These are phyloP conservation scores for Hirtodrosophila alboralis DNA, from an alignment of 2,888 invertebrate genomes.

Conservation along the genomic window DNA sequence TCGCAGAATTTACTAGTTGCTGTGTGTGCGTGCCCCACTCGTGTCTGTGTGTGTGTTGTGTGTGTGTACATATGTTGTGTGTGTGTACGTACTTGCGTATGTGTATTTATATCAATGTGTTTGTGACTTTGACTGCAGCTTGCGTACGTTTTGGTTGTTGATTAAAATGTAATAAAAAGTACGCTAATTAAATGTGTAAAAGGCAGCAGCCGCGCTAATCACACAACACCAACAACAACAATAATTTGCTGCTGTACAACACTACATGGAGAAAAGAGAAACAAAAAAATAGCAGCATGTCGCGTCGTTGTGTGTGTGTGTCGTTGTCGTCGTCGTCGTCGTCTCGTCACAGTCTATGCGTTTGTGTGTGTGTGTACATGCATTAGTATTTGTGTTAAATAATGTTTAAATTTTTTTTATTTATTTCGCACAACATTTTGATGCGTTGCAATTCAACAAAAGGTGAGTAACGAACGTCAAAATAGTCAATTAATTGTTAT, in stretches of 20 bases:
- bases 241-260: constrained; percentile 40
- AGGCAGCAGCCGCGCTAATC: constrained; percentile 31
- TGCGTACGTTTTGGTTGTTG: constrained; percentile 57
- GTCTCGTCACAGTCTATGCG: constrained; percentile 48
- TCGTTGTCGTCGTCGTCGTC: constrained; percentile 32
- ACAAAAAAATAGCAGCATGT: constrained; percentile 51
- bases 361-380: constrained; percentile 38
- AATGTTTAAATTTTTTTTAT: constrained; percentile 66
- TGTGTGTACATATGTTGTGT: constrained; percentile 6
- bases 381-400: constrained; percentile 69
- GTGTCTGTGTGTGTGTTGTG: constrained; percentile 32
- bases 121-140: constrained; percentile 74
- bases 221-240: constrained; percentile 33
- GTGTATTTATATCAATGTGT: constrained; percentile 23
- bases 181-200: constrained; percentile 41
- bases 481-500: constrained; percentile 45
- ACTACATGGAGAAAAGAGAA: constrained; percentile 40
- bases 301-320: constrained; percentile 47
- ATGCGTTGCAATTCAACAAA: constrained; percentile 52
- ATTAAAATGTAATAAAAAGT: constrained; percentile 50
- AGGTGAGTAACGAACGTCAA: constrained; percentile 69
- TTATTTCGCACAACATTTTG: constrained; percentile 52
- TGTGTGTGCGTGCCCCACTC: constrained; percentile 68
- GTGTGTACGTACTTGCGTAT: constrained; percentile 6
- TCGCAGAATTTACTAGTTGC: constrained; percentile 78